Percentiles rank a stretch among this genome's conserved stretches.
Evolutionary conservation across 2,888 invertebrate genomes (phyloP).

Genomic region (Diarsia rubi): DNA sequence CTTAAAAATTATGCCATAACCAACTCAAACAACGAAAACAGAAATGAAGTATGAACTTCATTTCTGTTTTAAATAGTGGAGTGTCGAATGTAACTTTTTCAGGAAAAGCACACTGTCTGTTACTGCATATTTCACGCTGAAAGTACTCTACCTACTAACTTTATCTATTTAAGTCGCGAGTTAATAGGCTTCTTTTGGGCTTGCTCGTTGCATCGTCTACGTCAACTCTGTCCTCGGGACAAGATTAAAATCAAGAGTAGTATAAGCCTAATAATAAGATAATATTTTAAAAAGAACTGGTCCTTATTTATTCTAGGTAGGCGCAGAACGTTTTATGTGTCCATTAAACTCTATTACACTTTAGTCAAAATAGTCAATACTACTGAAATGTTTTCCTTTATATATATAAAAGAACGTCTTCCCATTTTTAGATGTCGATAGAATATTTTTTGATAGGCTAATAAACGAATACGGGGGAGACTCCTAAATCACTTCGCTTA

Average conservation of each 20-base stretch:
- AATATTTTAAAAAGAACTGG: no score
- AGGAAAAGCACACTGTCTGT: neutral
- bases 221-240: no score
- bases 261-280: no score
- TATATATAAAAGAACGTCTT: neutral
- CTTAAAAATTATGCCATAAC: no score
- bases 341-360: neutral
- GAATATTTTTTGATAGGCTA: neutral
- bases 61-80: neutral
- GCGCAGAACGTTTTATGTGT: neutral
- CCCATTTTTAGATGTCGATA: neutral
- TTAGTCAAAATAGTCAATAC: neutral
- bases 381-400: neutral
- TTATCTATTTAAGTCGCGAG: no score
- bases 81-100: neutral
- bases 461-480: neutral
- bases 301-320: neutral
- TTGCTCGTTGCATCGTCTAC: no score
- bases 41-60: no score
- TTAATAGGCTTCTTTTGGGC: no score
- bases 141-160: neutral
- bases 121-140: neutral
- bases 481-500: slow-evolving; percentile 5
- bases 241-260: no score
- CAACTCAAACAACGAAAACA: no score